Conservation (phyloP, 2,797 vertebrate genomes). For the Xenentodon cancila region DNA sequence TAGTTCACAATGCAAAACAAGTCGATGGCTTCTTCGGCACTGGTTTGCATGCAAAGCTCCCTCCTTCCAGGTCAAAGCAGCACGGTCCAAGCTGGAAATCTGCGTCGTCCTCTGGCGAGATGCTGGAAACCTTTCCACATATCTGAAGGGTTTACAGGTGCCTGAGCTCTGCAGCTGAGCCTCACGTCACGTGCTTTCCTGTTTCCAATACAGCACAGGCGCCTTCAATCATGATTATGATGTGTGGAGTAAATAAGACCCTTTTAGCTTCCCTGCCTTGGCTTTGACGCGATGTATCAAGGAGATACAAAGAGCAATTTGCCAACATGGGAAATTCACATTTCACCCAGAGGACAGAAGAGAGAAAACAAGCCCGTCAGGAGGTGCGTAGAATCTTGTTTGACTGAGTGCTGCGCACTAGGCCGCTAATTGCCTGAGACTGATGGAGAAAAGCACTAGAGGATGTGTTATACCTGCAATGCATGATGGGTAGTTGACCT, state of each 20-base stretch:
- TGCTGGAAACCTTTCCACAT: conserved; percentile 16
- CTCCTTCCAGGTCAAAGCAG: neutral
- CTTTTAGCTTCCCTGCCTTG: conserved; percentile 14
- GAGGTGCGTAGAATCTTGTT: conserved; percentile 31
- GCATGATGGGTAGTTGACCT: conserved; percentile 60
- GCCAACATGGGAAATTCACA: conserved; percentile 45
- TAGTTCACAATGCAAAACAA: conserved; percentile 16
- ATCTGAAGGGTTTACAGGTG: conserved; percentile 38
- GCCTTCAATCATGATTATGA: conserved; percentile 27
- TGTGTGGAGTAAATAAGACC: conserved; percentile 37
- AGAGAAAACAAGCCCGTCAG: conserved; percentile 36
- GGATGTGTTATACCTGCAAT: conserved; percentile 51
- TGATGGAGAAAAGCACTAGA: conserved; percentile 52
- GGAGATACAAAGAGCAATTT: conserved; percentile 59
- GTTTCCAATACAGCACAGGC: conserved; percentile 33
- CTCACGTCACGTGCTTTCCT: neutral
- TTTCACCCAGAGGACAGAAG: conserved; percentile 32
- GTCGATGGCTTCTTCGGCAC: conserved; percentile 1
- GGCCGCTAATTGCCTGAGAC: conserved; percentile 62
- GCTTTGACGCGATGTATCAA: conserved; percentile 16
- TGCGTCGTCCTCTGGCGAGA: neutral
- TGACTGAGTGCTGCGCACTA: conserved; percentile 36
- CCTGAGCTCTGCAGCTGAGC: conserved; percentile 9
- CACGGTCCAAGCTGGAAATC: neutral
- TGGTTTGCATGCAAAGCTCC: conserved; percentile 3